Conservation (phyloP, 2,888 invertebrate species). For the Pachymerium ferrugineum region DNA sequence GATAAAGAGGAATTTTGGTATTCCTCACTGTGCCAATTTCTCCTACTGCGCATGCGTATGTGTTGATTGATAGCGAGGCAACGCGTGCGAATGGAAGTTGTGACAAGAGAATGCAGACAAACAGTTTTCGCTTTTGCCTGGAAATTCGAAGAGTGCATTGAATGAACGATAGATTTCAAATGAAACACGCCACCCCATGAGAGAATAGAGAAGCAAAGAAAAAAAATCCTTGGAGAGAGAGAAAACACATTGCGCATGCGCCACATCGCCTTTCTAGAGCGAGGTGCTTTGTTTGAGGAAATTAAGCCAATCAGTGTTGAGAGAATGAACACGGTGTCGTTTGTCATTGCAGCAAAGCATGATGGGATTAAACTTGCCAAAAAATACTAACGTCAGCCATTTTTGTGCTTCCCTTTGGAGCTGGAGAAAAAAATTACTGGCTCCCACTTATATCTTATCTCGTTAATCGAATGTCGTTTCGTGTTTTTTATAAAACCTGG, state of each 20-base stretch:
- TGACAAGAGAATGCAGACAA: conserved; percentile 13
- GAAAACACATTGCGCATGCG: neutral
- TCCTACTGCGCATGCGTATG: neutral
- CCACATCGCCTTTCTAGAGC: neutral
- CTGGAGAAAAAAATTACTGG: neutral
- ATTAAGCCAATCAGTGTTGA: conserved; percentile 14
- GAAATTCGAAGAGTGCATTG: neutral
- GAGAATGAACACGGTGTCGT: conserved; percentile 14
- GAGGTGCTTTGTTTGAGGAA: neutral
- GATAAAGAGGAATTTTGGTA: conserved; percentile 5
- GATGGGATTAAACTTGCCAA: conserved; percentile 13
- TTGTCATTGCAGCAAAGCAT: neutral
- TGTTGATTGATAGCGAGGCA: conserved; percentile 15
- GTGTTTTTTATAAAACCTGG: neutral
- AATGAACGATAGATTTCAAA: conserved; percentile 13
- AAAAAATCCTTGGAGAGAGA: neutral
- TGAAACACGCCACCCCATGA: neutral
- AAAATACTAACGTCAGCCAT: conserved; percentile 9
- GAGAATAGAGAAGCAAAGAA: neutral
- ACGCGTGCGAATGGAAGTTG: conserved; percentile 2
- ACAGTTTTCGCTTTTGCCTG: neutral
- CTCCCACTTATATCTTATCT: conserved; percentile 2
- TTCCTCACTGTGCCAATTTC: neutral
- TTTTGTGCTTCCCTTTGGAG: neutral
- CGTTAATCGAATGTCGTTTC: neutral